Conservation (phyloP, 2,113 vertebrate genomes). For the Nibea albiflora region DNA sequence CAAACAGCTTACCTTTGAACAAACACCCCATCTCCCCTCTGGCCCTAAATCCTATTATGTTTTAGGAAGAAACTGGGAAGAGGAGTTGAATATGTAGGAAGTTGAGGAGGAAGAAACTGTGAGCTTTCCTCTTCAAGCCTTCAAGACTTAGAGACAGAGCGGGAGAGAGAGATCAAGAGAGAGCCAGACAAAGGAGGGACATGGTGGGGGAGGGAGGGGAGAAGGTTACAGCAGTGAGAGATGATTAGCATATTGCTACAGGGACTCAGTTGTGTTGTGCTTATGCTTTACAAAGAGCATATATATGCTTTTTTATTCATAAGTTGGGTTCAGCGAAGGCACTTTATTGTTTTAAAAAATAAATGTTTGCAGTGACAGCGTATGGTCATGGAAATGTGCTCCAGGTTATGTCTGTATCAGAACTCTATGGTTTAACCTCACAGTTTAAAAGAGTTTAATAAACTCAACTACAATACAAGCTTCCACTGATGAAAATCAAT, state of each 20-base stretch:
- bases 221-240: slow-evolving; percentile 55
- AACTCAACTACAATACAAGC: slow-evolving; percentile 18
- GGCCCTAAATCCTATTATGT: slow-evolving; percentile 72
- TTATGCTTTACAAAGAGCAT: slow-evolving; percentile 38
- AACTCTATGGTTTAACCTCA: background rate
- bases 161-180: slow-evolving; percentile 20
- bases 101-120: slow-evolving; percentile 23
- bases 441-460: slow-evolving; percentile 26
- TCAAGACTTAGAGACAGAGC: slow-evolving; percentile 15
- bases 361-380: slow-evolving; percentile 21
- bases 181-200: slow-evolving; percentile 28
- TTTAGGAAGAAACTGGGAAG: slow-evolving; percentile 27
- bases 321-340: slow-evolving; percentile 36
- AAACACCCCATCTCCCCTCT: slow-evolving; percentile 55
- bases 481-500: slow-evolving; percentile 64
- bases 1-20: slow-evolving; percentile 66
- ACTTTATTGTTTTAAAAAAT: slow-evolving; percentile 41
- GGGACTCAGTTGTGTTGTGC: slow-evolving; percentile 30
- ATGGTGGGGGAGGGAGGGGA: slow-evolving; percentile 34
- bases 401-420: slow-evolving; percentile 39
- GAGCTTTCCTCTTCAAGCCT: slow-evolving; percentile 31
- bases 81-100: slow-evolving; percentile 49
- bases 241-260: slow-evolving; percentile 74
- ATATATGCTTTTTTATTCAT: slow-evolving; percentile 44
- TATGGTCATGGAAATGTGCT: slow-evolving; percentile 29